Percentiles rank a stretch among this genome's conserved stretches.
Conservation (phyloP, 2,797 vertebrate species). For the Urocyon cinereoargenteus region DNA sequence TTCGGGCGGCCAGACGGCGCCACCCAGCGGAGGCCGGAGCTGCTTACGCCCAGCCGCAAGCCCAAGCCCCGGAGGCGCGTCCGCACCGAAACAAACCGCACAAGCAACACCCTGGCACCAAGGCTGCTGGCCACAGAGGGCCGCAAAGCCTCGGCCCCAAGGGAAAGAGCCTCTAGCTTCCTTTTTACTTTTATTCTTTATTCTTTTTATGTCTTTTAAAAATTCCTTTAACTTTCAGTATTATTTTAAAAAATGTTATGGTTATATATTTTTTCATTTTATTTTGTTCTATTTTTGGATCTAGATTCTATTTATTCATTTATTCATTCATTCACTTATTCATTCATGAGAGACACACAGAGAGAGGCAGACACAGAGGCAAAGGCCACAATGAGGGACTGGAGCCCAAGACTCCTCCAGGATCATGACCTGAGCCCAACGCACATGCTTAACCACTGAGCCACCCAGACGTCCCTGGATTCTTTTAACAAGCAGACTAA, state of each 20-base stretch:
- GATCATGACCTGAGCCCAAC: too few species aligned
- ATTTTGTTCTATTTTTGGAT: not conserved
- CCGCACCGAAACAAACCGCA: not conserved
- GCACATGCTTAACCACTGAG: too few species aligned
- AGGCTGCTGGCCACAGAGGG: not conserved
- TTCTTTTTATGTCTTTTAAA: not conserved
- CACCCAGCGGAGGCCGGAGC: not conserved
- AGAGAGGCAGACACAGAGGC: too few species aligned
- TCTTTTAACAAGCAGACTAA: not conserved
- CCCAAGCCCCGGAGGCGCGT: not conserved
- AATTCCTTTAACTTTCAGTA: not conserved
- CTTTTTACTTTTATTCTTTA: not conserved
- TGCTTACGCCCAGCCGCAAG: not conserved
- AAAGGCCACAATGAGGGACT: too few species aligned
- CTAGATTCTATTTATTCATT: not conserved
- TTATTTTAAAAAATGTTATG: not conserved
- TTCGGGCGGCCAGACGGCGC: not conserved
- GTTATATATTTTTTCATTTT: not conserved
- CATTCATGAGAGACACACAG: too few species aligned
- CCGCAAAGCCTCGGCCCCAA: not conserved
- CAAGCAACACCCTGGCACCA: fast-evolving
- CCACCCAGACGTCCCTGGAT: not conserved
- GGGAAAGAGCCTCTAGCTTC: not conserved
- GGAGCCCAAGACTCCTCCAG: too few species aligned
- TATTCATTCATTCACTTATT: too few species aligned